A percentile compares a stretch with the other conserved stretches of the same genome.
phyloP scores from a whole-genome alignment of 1,140 invertebrate species.

The Asbolus verrucosus region DNA sequence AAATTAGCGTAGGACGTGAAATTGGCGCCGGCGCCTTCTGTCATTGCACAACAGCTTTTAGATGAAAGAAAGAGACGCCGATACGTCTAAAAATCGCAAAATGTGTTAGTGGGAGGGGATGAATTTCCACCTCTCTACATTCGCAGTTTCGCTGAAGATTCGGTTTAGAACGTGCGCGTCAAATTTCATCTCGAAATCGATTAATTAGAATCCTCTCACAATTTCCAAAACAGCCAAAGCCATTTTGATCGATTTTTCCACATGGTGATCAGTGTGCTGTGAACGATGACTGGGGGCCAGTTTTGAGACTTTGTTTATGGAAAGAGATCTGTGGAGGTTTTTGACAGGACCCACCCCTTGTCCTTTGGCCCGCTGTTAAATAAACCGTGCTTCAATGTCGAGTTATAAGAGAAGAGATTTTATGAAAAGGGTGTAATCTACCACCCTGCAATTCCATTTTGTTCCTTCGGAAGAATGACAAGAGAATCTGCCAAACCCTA shows the following conservation, averaged over 20 bases:
- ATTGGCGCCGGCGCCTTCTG: conserved; percentile 43
- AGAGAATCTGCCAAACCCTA: too few species aligned
- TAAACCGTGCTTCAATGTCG: too few species aligned
- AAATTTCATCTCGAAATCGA: conserved; percentile 29
- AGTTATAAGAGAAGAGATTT: conserved; percentile 58
- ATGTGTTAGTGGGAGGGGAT: conserved; percentile 42
- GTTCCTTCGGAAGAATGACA: too few species aligned
- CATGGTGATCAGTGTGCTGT: too few species aligned
- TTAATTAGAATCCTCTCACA: too few species aligned
- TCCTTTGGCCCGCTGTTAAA: not conserved
- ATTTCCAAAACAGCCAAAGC: not conserved
- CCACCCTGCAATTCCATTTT: too few species aligned
- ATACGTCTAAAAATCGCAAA: conserved; percentile 36
- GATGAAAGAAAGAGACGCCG: conserved; percentile 24
- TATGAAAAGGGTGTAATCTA: conserved; percentile 34
- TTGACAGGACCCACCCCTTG: not conserved
- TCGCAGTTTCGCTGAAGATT: conserved; percentile 46
- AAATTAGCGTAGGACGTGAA: conserved; percentile 40
- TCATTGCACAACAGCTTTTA: conserved; percentile 17
- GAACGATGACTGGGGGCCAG: conserved; percentile 2
- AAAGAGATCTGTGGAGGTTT: not conserved
- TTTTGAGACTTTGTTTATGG: not conserved
- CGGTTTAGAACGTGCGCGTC: conserved; percentile 41
- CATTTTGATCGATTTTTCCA: conserved; percentile 5
- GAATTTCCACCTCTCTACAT: conserved; percentile 45